Evolutionary conservation across 1,140 invertebrate species (phyloP).

Genomic region (Drosophila azteca): DNA sequence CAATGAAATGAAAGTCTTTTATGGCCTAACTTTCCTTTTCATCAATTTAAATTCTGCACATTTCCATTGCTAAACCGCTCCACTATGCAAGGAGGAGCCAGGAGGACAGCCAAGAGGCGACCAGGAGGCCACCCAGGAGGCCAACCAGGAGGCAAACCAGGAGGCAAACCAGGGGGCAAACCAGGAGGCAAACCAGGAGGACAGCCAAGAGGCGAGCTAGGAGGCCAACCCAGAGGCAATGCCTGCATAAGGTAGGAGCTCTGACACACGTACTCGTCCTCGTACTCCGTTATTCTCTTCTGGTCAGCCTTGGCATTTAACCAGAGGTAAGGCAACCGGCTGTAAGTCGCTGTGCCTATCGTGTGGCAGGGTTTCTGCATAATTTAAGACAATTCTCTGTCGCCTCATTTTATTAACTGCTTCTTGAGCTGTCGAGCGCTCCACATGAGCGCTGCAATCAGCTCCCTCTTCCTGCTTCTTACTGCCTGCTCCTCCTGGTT

Average conservation of each 20-base stretch:
- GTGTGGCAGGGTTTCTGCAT: slow-evolving; percentile 23
- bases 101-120: too few relatives aligned
- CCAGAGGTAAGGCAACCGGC: neutral
- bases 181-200: too few relatives aligned
- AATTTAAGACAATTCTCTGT: slow-evolving; percentile 61
- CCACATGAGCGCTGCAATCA: slow-evolving; percentile 52
- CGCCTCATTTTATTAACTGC: slow-evolving; percentile 52
- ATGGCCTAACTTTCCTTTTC: slow-evolving; percentile 27
- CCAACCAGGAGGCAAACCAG: too few relatives aligned
- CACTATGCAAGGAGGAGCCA: slow-evolving; percentile 15
- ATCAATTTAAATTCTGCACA: slow-evolving; percentile 50
- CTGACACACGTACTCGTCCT: too few relatives aligned
- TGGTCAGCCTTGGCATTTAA: slow-evolving; percentile 22
- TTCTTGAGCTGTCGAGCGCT: slow-evolving; percentile 18
- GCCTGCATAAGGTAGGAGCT: neutral
- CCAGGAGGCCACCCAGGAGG: too few relatives aligned
- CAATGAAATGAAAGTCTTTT: slow-evolving; percentile 10
- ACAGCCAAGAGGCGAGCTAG: too few relatives aligned
- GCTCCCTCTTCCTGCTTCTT: neutral
- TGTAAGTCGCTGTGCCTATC: neutral
- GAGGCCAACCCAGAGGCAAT: too few relatives aligned
- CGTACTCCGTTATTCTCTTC: too few relatives aligned
- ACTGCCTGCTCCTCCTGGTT: too few relatives aligned
- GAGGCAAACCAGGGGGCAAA: too few relatives aligned
- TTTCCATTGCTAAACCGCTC: slow-evolving; percentile 44